Conservation (phyloP, 1,140 invertebrate species). For the Musca domestica region DNA sequence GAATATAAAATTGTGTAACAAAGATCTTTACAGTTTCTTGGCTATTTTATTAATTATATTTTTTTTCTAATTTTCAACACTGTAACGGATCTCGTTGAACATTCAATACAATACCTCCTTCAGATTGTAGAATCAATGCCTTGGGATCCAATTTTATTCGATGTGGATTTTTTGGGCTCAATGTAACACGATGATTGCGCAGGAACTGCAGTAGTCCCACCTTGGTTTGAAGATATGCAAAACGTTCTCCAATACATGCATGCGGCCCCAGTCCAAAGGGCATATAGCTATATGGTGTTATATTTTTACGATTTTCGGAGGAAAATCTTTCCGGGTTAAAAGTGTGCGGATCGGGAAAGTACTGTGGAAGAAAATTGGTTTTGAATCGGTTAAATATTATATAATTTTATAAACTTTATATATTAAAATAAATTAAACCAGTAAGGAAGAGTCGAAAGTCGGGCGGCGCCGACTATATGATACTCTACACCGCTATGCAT, state of each 20-base stretch:
- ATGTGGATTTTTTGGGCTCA: conserved; percentile 36
- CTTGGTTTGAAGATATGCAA: conserved; percentile 42
- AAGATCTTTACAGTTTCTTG: no score
- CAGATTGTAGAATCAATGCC: conserved; percentile 43
- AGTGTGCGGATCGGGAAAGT: conserved; percentile 65
- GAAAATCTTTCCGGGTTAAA: conserved; percentile 68
- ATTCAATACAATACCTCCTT: conserved; percentile 40
- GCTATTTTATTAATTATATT: no score
- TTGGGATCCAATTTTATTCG: conserved; percentile 42
- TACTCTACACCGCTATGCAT: no score
- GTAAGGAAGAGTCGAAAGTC: no score
- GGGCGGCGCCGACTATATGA: no score
- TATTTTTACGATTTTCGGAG: conserved; percentile 53
- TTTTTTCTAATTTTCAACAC: conserved; percentile 24
- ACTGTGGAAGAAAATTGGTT: no score
- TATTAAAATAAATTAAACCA: no score
- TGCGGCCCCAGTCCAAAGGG: conserved; percentile 78
- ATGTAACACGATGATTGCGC: conserved; percentile 41
- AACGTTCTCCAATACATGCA: conserved; percentile 68
- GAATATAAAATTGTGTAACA: no score
- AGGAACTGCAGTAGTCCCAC: conserved; percentile 44
- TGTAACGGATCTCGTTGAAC: conserved; percentile 45
- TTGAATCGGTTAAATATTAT: no score
- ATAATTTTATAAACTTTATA: no score
- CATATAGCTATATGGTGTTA: conserved; percentile 61